These are phyloP conservation scores for Brachirus orientalis DNA, from an alignment of 2,113 vertebrate genomes.

Conservation along the genomic window DNA sequence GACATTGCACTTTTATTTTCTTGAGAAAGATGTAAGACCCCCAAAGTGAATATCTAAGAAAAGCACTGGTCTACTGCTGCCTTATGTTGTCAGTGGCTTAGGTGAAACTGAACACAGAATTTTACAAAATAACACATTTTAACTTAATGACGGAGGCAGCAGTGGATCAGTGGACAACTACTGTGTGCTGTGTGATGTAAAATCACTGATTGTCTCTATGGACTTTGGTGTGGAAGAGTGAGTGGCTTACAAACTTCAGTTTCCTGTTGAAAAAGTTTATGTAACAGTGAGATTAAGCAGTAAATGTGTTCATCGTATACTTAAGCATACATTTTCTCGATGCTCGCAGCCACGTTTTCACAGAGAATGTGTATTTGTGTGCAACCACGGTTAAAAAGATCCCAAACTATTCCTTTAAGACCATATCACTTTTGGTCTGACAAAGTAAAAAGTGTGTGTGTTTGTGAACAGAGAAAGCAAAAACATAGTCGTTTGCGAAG, in stretches of 20 bases:
- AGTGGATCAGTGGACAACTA: not conserved
- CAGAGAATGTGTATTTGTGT: too few species aligned
- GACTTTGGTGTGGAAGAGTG: not conserved
- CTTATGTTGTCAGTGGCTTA: not conserved
- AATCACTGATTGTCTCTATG: not conserved
- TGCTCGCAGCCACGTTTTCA: too few species aligned
- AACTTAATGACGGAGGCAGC: not conserved
- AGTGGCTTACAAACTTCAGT: not conserved
- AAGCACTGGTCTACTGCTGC: not conserved
- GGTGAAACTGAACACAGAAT: not conserved
- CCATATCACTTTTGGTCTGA: not conserved
- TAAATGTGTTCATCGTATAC: too few species aligned
- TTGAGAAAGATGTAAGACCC: conserved; percentile 26
- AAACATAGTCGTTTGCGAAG: too few species aligned
- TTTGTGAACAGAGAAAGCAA: not conserved
- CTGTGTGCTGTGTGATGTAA: not conserved
- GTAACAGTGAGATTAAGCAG: not conserved
- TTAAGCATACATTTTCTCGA: too few species aligned
- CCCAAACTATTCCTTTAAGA: not conserved
- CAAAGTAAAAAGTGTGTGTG: too few species aligned
- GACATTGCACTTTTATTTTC: conserved; percentile 14
- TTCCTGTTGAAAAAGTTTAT: not conserved
- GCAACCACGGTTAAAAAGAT: not conserved
- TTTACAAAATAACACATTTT: not conserved
- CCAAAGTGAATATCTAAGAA: not conserved